Evolutionary conservation across 1,140 invertebrate species (phyloP).

Genomic region (Danaus melanippus): DNA sequence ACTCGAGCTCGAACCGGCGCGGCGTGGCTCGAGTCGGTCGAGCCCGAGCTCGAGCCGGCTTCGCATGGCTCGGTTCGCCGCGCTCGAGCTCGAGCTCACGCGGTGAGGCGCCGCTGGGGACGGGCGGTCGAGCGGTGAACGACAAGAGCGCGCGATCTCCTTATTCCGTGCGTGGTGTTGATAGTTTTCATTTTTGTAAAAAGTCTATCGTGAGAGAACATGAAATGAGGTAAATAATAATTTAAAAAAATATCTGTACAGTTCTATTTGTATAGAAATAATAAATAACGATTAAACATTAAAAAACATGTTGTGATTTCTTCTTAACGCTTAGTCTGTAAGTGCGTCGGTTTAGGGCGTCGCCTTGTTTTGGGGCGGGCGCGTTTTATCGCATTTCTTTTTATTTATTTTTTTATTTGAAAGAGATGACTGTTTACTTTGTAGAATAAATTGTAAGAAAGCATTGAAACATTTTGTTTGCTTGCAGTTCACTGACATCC

Average conservation of each 20-base stretch:
- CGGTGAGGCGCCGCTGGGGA: slow-evolving; percentile 14
- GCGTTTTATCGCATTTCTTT: slow-evolving; percentile 48
- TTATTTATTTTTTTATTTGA: slow-evolving; percentile 60
- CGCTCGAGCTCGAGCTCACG: slow-evolving; percentile 2
- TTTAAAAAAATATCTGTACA: slow-evolving; percentile 73
- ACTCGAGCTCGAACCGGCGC: slow-evolving; percentile 1
- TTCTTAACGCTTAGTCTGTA: slow-evolving; percentile 49
- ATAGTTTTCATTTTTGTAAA: slow-evolving; percentile 74
- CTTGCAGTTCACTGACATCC: slow-evolving; percentile 32
- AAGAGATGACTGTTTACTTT: slow-evolving; percentile 67
- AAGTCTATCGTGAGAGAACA: slow-evolving; percentile 69
- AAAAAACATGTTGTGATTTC: slow-evolving; percentile 70
- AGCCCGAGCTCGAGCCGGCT: slow-evolving; percentile 8
- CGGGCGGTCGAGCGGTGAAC: slow-evolving; percentile 15
- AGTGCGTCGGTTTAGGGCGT: slow-evolving; percentile 36
- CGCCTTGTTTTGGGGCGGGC: slow-evolving; percentile 30
- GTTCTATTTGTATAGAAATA: slow-evolving; percentile 74
- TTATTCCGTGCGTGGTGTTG: slow-evolving; percentile 63
- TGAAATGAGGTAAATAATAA: slow-evolving; percentile 70
- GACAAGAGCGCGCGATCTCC: slow-evolving; percentile 43
- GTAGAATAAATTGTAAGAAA: slow-evolving; percentile 69
- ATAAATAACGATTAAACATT: slow-evolving; percentile 71
- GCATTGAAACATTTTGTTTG: slow-evolving; percentile 59
- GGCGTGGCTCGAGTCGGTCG: slow-evolving; percentile 12
- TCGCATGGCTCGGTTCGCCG: slow-evolving; percentile 11